Conservation (phyloP, 2,888 invertebrate genomes). For the Psylliodes chrysocephalus region DNA sequence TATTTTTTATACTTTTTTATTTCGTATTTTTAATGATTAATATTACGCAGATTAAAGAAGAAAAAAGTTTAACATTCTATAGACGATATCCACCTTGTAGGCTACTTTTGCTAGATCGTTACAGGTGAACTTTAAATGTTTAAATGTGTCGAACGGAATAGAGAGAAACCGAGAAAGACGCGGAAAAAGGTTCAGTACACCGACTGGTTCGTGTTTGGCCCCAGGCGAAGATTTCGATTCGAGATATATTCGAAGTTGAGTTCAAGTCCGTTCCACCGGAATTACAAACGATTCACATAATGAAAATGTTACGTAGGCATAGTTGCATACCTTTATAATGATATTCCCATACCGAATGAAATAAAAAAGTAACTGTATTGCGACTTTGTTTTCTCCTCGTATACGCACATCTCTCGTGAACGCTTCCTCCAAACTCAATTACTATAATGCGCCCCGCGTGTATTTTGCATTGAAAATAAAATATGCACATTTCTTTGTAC, state of each 20-base stretch:
- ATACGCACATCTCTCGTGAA: background rate
- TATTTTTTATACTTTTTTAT: no score
- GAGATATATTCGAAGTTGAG: background rate
- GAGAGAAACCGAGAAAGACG: background rate
- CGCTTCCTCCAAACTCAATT: no score
- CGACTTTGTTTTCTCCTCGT: background rate
- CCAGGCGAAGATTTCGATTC: background rate
- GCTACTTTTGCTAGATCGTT: no score
- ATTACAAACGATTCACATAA: constrained; percentile 3
- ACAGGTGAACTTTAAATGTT: background rate
- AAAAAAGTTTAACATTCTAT: no score
- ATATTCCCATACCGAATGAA: background rate
- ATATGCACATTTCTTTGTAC: no score
- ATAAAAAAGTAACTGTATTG: background rate
- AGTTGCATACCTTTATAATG: background rate
- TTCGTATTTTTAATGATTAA: no score
- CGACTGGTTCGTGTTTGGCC: constrained; percentile 1
- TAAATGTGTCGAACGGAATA: background rate
- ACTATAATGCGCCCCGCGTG: no score
- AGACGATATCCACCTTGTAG: background rate
- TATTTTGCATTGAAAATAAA: no score
- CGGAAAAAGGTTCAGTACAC: constrained; percentile 1
- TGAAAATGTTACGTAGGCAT: background rate
- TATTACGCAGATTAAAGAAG: no score
- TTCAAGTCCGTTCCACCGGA: background rate